Base-by-base conservation (phyloP, 2,888 invertebrate genomes). In the Meteorus cinctellus region DNA sequence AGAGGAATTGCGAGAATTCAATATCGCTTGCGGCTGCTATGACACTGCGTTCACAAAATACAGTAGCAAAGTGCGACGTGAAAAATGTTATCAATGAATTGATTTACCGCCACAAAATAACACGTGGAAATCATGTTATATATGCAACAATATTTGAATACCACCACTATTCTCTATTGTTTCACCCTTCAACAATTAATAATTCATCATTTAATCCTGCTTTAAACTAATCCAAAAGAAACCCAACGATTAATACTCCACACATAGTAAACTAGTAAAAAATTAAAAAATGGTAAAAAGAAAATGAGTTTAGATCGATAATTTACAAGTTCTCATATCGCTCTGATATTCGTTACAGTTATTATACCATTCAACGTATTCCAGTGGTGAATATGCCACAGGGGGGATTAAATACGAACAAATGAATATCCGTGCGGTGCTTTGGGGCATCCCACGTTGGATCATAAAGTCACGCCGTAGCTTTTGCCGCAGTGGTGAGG, bases 341-440 rank as follows among this genome's bases (percentile, higher is more conserved):
- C 24, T n/a, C n/a, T 8, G 10, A 55, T 19, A 8, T 55, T 55
- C 19, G 19, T 55, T 19, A 55, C 19, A 55, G 8, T 19, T 55
- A 55, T 55, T n/a, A 19, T 19, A 55, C 55, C 55, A 55, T 55
- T 19, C 55, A 55, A 55, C 19, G 55, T 55, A 55, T 55, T 55
- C 19, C 55, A 55, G 8, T 19, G 55, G 55, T 19, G 55, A 55
- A 55, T 55, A 72, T 72, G 63, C 71, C 71, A 19, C 71, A 72
- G 63, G 34, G 70, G 48, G 69, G 69, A 72, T 72, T 63, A 72
- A 62, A 6, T 14, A 45, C 19, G 71, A 63, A 72, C 71, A 72
- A 72, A 72, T 72, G 71, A 72, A 72, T 72, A 72, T 72, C 63
- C 71, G 71, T 19, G 55, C 55, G 55, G 55, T 55, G 55, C 55